Conservation (phyloP, 1,140 invertebrate species). For the Yoshiicerus persimilis region DNA sequence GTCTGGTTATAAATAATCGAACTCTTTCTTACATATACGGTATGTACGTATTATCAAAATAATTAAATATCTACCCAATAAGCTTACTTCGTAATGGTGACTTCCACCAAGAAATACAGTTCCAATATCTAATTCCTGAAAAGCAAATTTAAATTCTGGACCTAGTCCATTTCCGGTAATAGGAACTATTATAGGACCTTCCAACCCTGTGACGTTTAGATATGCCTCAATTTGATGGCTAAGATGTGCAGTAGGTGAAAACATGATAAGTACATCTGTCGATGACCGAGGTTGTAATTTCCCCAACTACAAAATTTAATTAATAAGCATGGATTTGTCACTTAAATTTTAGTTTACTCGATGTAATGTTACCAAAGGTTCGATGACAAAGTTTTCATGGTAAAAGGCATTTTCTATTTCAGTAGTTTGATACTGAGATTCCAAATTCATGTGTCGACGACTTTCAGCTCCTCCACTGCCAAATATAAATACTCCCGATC, state of each 20-base stretch:
- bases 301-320: constrained; percentile 44
- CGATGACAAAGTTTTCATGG: constrained; percentile 9
- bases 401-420: background rate
- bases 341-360: too few species aligned
- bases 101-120: constrained; percentile 51
- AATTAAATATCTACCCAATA: constrained; percentile 6
- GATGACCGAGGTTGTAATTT: constrained; percentile 53
- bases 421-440: background rate
- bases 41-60: background rate
- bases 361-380: constrained; percentile 5
- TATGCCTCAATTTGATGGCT: constrained; percentile 51
- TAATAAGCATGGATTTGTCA: too few species aligned
- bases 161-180: constrained; percentile 52
- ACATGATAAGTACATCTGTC: constrained; percentile 50
- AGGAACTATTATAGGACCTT: constrained; percentile 53
- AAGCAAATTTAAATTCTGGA: constrained; percentile 53
- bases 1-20: constrained; percentile 27
- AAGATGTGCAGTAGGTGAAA: constrained; percentile 50
- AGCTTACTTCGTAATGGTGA: constrained; percentile 53
- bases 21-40: background rate
- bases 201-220: constrained; percentile 53
- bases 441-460: background rate
- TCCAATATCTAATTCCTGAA: constrained; percentile 51
- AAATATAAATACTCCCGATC: background rate
- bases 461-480: background rate